Evolutionary conservation across 2,113 vertebrate genomes (phyloP), one percentile per base, ranked within the genome.

Genomic region (Acanthisitta chloris): DNA sequence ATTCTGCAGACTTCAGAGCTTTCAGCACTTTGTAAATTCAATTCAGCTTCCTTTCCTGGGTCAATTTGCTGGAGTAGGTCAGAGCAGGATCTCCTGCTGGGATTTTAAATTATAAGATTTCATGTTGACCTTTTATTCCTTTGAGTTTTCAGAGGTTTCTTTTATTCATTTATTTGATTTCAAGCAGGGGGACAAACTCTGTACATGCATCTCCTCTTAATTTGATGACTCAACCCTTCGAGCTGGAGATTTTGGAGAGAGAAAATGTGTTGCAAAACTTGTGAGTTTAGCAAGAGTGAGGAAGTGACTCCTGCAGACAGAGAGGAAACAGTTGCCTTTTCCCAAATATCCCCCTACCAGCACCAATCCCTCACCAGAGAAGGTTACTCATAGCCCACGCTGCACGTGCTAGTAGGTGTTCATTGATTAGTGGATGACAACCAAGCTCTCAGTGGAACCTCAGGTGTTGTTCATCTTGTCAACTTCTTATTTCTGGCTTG

Each of bases 331-430:
- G 24, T 10, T 70, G 28, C 5, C 9, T 31, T 36, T 52, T 67
- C 58, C 70, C 40, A 8, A 28, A 9, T 8, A 25, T 5, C 28
- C 26, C n/a, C 31, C 52, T 36, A 16, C 31, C 51, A 72, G 69
- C 36, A 12, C 7, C 10, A 36, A 33, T 29, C 36, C 10, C 4
- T 66, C 61, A 10, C 38, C 0, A 1, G 38, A 9, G 42, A 4
- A 61, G 13, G 36, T 82, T 69, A 49, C 38, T 92, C 77, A 29
- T 3, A 65, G 40, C 49, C 33, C 43, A 36, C 45, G 4, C 4
- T 34, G 40, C 57, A 71, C 46, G 14, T 2, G 29, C 17, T 31
- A 29, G 51, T 33, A 23, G 12, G 48, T 31, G 33, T 59, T 57
- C 28, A 16, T 26, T 1, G 1, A 18, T n/a, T 25, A 48, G 25